Conservation (phyloP, 1,140 invertebrate species). For the Drosophila cardini region DNA sequence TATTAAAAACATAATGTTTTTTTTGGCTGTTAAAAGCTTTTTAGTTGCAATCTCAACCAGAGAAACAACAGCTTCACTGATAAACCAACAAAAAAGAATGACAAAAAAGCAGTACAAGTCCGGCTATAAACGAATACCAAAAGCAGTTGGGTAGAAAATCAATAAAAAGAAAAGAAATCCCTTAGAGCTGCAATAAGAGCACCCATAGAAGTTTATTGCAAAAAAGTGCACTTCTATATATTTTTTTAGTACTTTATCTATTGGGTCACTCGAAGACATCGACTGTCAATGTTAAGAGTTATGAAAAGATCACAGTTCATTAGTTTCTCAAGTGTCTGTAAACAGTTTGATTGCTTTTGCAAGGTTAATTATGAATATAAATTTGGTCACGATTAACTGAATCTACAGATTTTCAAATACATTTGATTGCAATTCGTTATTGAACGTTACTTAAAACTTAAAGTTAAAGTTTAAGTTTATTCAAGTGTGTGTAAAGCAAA, state of each 20-base stretch:
- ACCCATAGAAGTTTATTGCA: not conserved
- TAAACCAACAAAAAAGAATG: not conserved
- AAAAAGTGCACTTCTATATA: not conserved
- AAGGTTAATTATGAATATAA: not conserved
- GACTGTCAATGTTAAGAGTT: not conserved
- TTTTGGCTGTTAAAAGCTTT: not conserved
- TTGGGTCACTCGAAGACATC: not conserved
- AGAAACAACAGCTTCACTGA: too few species aligned
- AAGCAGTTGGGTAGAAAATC: not conserved
- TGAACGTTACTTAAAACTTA: not conserved
- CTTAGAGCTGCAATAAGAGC: not conserved
- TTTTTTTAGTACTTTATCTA: not conserved
- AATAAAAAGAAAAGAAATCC: not conserved
- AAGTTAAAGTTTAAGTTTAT: conserved; percentile 25
- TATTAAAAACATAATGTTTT: not conserved
- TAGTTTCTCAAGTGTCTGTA: conserved; percentile 3
- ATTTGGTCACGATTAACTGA: too few species aligned
- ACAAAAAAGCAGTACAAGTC: not conserved
- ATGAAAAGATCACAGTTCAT: not conserved
- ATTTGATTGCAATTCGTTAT: too few species aligned
- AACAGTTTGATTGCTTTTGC: not conserved
- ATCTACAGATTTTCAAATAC: too few species aligned
- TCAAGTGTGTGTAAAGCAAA: conserved; percentile 38
- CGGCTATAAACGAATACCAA: not conserved
- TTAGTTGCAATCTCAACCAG: not conserved